Evolutionary conservation across 2,888 invertebrate species (phyloP).

Genomic region (Synanthedon andrenaeformis): DNA sequence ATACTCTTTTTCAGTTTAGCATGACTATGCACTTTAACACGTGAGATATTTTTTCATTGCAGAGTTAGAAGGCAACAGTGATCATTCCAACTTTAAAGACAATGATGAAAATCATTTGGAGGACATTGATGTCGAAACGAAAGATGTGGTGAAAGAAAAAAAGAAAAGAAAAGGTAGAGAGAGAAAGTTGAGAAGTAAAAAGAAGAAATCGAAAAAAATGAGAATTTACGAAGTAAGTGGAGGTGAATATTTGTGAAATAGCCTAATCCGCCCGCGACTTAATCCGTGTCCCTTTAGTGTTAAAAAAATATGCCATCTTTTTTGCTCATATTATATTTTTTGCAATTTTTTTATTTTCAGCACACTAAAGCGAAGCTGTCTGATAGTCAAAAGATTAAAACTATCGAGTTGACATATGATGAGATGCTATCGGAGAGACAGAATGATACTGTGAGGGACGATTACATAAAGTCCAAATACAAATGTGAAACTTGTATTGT

Average conservation of each 20-base stretch:
- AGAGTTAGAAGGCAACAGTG: too few relatives aligned
- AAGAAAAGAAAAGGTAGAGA: neutral
- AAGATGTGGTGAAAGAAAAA: neutral
- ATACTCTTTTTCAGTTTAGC: too few relatives aligned
- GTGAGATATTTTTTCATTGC: too few relatives aligned
- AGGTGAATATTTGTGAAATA: too few relatives aligned
- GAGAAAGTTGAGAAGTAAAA: slow-evolving; percentile 1
- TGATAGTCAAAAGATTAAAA: slow-evolving; percentile 5
- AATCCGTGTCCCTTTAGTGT: too few relatives aligned
- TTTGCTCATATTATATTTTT: too few relatives aligned
- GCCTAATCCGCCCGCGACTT: too few relatives aligned
- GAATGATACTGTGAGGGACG: slow-evolving; percentile 16
- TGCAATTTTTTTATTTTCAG: neutral
- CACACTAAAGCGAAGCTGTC: neutral
- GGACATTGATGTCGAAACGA: neutral
- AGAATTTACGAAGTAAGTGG: neutral
- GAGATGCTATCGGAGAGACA: slow-evolving; percentile 37
- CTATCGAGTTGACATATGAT: slow-evolving; percentile 36
- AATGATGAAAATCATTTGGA: neutral
- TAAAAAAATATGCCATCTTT: too few relatives aligned
- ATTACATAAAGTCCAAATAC: slow-evolving; percentile 20
- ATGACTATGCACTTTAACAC: too few relatives aligned
- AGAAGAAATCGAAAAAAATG: slow-evolving; percentile 1
- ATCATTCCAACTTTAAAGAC: neutral
- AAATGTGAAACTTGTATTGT: slow-evolving; percentile 36